Base-by-base conservation (phyloP, 23 tunicate species). In the Styela clava region DNA sequence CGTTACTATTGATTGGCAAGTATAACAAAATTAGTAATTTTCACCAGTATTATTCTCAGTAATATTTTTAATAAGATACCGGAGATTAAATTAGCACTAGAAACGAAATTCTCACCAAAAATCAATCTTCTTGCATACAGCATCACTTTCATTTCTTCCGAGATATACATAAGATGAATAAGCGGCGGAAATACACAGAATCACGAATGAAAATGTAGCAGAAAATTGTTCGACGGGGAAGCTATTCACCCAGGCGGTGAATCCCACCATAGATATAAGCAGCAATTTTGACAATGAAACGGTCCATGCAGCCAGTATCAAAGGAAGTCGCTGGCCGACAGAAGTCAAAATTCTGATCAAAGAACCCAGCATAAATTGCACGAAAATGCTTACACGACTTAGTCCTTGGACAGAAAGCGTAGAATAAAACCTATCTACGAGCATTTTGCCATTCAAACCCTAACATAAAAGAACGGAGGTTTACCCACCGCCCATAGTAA, bases 161-260 rank as follows among this genome's bases (percentile, higher is more conserved):
- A 27, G 22, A 67, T 67, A 29, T 16, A 67, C 22, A 24, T 67
- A 67, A 22, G 30, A 67, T 16, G 71, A 27, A 67, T 67, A 67
- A 27, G 31, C 31, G 31, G 31, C 71, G 24, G 71, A 67, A 67
- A 67, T 25, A 29, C 30, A 67, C 24, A 67, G 71, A 29, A 67
- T 24, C 0, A 24, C 30, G 24, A 67, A 29, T 24, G 71, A 67
- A 22, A 67, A 67, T n/a, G 71, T 67, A 19, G 71, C 71, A 0
- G 64, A 27, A 52, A 83, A 72, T 28, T 63, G 34, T 26, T 22
- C 69, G 62, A 34, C 86, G n/a, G 86, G 25, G 3, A 83, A 83
- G 61, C 52, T 74, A 25, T 79, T 69, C 9, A 83, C 62, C 86
- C 86, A 83, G 0, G 80, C 86, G 61, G 86, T 32, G 23, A 83